Conservation (phyloP, 2,797 vertebrate species). For the Hoplostethus mediterraneus region DNA sequence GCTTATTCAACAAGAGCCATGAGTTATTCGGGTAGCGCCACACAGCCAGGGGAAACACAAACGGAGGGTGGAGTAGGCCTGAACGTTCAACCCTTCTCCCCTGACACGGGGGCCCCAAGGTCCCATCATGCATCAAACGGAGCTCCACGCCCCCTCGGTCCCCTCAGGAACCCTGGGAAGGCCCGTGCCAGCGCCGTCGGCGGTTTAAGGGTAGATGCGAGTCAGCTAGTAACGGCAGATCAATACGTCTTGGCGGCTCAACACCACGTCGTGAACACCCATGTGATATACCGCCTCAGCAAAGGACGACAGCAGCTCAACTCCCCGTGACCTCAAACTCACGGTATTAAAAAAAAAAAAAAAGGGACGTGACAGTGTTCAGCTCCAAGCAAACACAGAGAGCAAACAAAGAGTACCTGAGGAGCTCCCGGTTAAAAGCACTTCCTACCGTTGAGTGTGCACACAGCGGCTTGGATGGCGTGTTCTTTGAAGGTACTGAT, state of each 20-base stretch:
- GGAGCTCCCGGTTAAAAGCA: not conserved
- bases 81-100: conserved; percentile 17
- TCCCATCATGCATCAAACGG: conserved; percentile 39
- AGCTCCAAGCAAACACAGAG: not conserved
- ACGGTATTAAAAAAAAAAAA: conserved; percentile 4
- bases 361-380: not conserved
- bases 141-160: conserved; percentile 18
- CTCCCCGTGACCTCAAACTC: conserved; percentile 40
- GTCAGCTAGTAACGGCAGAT: conserved; percentile 38
- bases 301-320: conserved; percentile 35
- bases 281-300: conserved; percentile 43
- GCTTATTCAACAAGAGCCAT: conserved; percentile 38
- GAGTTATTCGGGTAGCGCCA: conserved; percentile 33
- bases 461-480: no score
- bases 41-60: conserved; percentile 9
- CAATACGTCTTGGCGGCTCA: conserved; percentile 41
- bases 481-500: no score
- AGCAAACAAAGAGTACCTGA: not conserved
- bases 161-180: conserved; percentile 11
- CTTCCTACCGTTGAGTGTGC: no score
- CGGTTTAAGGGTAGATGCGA: conserved; percentile 23
- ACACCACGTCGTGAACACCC: conserved; percentile 44
- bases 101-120: conserved; percentile 19
- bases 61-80: conserved; percentile 18
- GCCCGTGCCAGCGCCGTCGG: conserved; percentile 21